Evolutionary conservation across 2,113 vertebrate genomes (phyloP).

Genomic region (Cheilinus undulatus): DNA sequence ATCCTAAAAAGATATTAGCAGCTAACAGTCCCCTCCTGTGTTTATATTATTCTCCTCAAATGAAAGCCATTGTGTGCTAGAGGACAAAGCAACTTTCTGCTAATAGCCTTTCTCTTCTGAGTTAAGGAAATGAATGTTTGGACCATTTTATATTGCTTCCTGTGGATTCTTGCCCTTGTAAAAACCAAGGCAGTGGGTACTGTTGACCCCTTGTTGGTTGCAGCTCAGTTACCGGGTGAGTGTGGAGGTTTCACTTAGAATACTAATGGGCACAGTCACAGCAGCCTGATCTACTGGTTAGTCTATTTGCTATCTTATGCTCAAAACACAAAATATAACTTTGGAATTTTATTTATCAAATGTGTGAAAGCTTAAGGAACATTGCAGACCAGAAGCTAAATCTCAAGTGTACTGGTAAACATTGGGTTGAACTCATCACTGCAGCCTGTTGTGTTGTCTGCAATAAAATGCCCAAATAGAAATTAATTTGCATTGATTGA

Average conservation of each 20-base stretch:
- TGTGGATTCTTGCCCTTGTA: constrained; percentile 16
- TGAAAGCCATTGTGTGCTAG: constrained; percentile 24
- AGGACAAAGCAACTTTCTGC: constrained; percentile 17
- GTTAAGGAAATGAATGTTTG: constrained; percentile 55
- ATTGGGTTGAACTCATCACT: too few species aligned
- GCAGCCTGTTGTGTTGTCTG: too few species aligned
- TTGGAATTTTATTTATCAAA: too few species aligned
- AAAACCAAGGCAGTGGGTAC: constrained; percentile 22
- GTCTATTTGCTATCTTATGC: too few species aligned
- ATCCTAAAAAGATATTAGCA: constrained; percentile 37
- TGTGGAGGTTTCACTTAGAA: neutral
- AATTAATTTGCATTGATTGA: too few species aligned
- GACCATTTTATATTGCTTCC: constrained; percentile 33
- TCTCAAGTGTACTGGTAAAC: too few species aligned
- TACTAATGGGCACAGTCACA: too few species aligned
- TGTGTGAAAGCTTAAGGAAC: too few species aligned
- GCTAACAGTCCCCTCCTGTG: constrained; percentile 17
- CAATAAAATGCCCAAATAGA: too few species aligned
- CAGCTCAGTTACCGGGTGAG: constrained; percentile 7
- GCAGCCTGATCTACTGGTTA: too few species aligned
- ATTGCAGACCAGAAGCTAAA: too few species aligned
- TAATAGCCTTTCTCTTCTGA: neutral
- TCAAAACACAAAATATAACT: too few species aligned
- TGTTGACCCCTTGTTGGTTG: neutral
- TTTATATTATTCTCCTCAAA: constrained; percentile 24